Evolutionary conservation across 2,888 invertebrate species (phyloP).

Genomic region (Iselma pallidipennis): DNA sequence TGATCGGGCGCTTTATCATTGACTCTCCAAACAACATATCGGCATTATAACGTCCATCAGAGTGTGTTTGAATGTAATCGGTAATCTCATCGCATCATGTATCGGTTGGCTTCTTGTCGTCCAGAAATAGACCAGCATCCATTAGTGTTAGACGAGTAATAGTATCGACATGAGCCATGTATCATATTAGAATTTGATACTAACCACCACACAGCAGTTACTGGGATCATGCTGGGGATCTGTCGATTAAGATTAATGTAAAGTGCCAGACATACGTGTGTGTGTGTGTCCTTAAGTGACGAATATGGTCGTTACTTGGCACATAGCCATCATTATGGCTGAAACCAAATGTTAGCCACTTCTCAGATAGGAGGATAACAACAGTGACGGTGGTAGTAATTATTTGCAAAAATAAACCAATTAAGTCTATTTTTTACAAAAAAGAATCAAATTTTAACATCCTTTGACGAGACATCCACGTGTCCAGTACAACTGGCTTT

Average conservation of each 20-base stretch:
- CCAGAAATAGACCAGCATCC: constrained; percentile 35
- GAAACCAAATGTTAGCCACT: constrained; percentile 3
- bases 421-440: no score
- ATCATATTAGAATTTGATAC: constrained; percentile 24
- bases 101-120: constrained; percentile 28
- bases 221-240: constrained; percentile 8
- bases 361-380: background rate
- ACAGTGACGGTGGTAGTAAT: background rate
- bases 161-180: constrained; percentile 30
- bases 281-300: constrained; percentile 19
- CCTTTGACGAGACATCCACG: no score
- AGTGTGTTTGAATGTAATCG: constrained; percentile 50
- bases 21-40: constrained; percentile 47
- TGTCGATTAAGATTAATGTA: constrained; percentile 17
- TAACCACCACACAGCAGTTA: constrained; percentile 15
- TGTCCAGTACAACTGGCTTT: background rate
- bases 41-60: constrained; percentile 53
- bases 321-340: constrained; percentile 13
- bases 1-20: constrained; percentile 42
- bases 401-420: constrained; percentile 11
- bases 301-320: constrained; percentile 22
- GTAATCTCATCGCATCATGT: constrained; percentile 25
- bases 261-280: constrained; percentile 15
- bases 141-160: constrained; percentile 30
- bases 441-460: no score